phyloP scores from a whole-genome alignment of 2,113 vertebrate species.

The Chrysochloris asiatica region DNA sequence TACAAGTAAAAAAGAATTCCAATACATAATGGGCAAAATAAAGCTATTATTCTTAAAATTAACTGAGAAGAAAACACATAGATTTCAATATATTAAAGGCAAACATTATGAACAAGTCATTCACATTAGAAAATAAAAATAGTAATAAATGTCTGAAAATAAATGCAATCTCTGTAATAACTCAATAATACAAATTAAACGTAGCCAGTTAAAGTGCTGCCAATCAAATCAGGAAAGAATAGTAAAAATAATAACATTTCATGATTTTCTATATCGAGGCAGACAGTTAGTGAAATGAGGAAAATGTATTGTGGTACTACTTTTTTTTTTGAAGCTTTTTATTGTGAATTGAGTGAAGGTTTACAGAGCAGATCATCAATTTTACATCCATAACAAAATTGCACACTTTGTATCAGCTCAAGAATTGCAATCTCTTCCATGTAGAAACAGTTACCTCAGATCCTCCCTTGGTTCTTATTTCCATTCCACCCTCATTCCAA shows the following conservation, averaged over 20 bases:
- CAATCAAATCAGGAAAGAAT: not conserved
- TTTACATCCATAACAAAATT: too few relatives aligned
- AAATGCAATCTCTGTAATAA: not conserved
- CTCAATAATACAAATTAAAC: not conserved
- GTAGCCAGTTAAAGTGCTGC: not conserved
- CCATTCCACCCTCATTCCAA: too few relatives aligned
- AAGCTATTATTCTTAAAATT: not conserved
- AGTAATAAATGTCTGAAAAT: not conserved
- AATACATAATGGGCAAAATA: not conserved
- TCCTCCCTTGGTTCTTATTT: too few relatives aligned
- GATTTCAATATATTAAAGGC: not conserved
- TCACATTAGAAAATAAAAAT: not conserved
- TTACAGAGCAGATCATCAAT: too few relatives aligned
- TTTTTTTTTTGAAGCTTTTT: not conserved
- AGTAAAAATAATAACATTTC: not conserved
- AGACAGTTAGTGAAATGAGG: not conserved
- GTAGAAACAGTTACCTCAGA: too few relatives aligned
- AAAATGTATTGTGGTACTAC: not conserved
- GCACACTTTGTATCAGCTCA: too few relatives aligned
- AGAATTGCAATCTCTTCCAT: too few relatives aligned
- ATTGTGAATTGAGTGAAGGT: too few relatives aligned
- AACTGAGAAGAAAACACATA: not conserved
- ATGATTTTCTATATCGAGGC: not conserved
- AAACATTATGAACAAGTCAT: not conserved
- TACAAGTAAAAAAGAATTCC: constrained; percentile 26